Conservation (phyloP, 1,140 invertebrate genomes). For the Holotrichia oblita region DNA sequence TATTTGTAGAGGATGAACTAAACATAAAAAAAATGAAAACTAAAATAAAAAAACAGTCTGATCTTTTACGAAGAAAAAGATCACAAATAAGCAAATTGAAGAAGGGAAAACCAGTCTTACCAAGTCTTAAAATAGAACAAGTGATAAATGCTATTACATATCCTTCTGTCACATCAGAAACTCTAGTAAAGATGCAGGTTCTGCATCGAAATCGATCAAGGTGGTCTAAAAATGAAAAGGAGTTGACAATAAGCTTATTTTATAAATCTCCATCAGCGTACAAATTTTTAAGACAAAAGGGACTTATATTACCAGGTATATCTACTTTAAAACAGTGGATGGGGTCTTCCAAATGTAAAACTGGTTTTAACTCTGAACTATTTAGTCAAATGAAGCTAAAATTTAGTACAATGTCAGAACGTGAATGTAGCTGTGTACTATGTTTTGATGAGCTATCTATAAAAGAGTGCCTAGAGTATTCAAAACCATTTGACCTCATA, state of each 20-base stretch:
- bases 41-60: background rate
- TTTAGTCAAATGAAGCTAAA: constrained; percentile 42
- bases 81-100: too few species aligned
- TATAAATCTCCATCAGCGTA: constrained; percentile 43
- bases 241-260: constrained; percentile 26
- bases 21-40: background rate
- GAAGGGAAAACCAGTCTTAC: background rate
- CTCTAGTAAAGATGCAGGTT: constrained; percentile 38
- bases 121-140: background rate
- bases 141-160: background rate
- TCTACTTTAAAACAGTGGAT: constrained; percentile 41
- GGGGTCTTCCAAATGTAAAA: constrained; percentile 14
- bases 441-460: constrained; percentile 44
- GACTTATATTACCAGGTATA: constrained; percentile 36
- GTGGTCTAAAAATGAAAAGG: constrained; percentile 28
- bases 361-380: too few species aligned
- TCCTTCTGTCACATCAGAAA: background rate
- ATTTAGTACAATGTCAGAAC: constrained; percentile 29
- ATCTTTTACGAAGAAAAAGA: too few species aligned
- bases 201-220: background rate
- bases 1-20: background rate
- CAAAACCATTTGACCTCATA: constrained; percentile 43
- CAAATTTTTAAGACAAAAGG: constrained; percentile 40
- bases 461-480: constrained; percentile 44
- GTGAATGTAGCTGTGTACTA: constrained; percentile 43